These are phyloP conservation scores for Conomelus anceps DNA, from an alignment of 2,888 invertebrate species.

Conservation along the genomic window DNA sequence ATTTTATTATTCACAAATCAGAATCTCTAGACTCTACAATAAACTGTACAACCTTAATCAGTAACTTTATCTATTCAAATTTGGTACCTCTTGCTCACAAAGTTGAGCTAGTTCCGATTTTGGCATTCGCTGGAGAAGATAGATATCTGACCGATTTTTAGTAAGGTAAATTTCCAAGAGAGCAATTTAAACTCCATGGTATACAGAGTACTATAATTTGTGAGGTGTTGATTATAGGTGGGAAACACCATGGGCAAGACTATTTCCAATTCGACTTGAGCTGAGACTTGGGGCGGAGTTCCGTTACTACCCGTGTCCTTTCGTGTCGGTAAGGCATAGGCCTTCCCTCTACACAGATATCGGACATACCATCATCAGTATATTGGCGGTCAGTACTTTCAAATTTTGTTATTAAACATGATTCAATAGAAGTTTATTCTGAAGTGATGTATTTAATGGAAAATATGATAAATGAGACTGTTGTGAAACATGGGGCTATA, in stretches of 20 bases:
- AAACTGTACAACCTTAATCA: no score
- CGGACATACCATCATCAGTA: slow-evolving; percentile 81
- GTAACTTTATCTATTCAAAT: no score
- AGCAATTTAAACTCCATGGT: no score
- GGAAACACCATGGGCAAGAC: slow-evolving; percentile 77
- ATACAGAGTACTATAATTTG: neutral
- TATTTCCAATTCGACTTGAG: slow-evolving; percentile 66
- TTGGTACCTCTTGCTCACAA: no score
- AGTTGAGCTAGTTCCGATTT: no score
- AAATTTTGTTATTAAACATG: neutral
- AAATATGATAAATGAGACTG: neutral
- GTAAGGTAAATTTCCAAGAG: no score
- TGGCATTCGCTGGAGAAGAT: no score
- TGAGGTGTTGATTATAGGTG: slow-evolving; percentile 43
- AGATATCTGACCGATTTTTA: no score
- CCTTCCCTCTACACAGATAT: slow-evolving; percentile 78
- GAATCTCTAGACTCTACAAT: no score
- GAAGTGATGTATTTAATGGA: no score
- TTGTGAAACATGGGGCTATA: neutral
- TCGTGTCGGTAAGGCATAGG: slow-evolving; percentile 67
- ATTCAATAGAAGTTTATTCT: neutral
- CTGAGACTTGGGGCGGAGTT: slow-evolving; percentile 76
- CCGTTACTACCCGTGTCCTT: slow-evolving; percentile 77
- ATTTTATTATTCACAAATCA: no score
- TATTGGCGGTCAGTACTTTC: slow-evolving; percentile 55